phyloP scores from a whole-genome alignment of 2,888 invertebrate species.

The Dryobota labecula region DNA sequence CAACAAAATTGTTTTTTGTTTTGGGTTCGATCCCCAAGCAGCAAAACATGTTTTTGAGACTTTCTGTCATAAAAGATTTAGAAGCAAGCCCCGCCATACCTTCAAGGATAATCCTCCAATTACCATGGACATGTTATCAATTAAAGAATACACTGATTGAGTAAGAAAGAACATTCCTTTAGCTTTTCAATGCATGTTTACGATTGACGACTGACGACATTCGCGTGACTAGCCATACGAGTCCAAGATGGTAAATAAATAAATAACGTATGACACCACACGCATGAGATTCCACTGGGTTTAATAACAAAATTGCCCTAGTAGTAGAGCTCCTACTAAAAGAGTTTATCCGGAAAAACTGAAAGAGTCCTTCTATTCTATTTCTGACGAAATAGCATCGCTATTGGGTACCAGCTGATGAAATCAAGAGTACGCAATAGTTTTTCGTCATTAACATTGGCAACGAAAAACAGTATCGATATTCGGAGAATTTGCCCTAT shows the following conservation, averaged over 20 bases:
- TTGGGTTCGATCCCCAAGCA: not conserved
- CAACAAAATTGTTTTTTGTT: not conserved
- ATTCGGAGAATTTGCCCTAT: too few species aligned
- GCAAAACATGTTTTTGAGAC: not conserved
- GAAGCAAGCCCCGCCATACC: not conserved
- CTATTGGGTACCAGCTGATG: too few species aligned
- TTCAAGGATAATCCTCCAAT: not conserved
- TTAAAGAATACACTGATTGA: slow-evolving; percentile 1
- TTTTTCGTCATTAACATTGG: too few species aligned
- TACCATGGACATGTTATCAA: not conserved
- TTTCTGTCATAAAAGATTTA: not conserved
- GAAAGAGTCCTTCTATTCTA: not conserved
- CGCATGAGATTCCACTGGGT: slow-evolving; percentile 19
- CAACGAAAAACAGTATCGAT: too few species aligned
- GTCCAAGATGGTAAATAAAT: slow-evolving; percentile 30
- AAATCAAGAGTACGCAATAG: too few species aligned
- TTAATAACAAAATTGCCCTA: not conserved
- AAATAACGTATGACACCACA: slow-evolving; percentile 38
- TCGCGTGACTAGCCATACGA: slow-evolving; percentile 23
- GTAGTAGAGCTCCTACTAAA: not conserved
- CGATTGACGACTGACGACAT: slow-evolving; percentile 15
- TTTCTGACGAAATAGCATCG: not conserved
- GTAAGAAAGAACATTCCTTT: slow-evolving; percentile 40
- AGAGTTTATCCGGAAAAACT: not conserved
- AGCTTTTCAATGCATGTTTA: slow-evolving; percentile 37